These are phyloP conservation scores for Salvelinus sp. DNA, from an alignment of 2,113 vertebrate species.

Conservation along the genomic window DNA sequence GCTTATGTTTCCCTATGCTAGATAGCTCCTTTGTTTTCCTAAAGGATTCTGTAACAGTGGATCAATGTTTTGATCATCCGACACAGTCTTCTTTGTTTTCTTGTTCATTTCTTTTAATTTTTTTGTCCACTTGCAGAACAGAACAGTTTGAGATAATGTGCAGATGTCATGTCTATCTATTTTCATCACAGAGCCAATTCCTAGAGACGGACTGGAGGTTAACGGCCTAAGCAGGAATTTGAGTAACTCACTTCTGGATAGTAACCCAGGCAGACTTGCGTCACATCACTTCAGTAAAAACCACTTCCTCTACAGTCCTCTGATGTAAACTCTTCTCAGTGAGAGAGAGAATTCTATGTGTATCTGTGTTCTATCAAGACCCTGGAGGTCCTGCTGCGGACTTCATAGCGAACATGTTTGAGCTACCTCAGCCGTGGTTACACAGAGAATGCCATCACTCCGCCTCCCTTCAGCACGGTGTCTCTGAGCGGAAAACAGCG, in stretches of 20 bases:
- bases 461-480: constrained; percentile 14
- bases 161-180: neutral
- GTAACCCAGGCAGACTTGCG: neutral
- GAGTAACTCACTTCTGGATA: neutral
- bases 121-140: neutral
- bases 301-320: neutral
- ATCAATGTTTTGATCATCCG: no score
- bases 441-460: constrained; percentile 14
- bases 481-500: constrained; percentile 22
- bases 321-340: neutral
- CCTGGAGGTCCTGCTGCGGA: constrained; percentile 5
- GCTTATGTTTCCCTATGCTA: neutral
- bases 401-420: constrained; percentile 30
- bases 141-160: neutral
- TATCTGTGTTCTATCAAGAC: constrained; percentile 28
- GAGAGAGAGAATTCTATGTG: neutral
- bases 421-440: constrained; percentile 11
- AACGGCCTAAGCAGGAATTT: neutral
- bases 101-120: neutral
- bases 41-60: neutral
- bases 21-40: neutral
- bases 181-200: neutral
- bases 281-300: neutral
- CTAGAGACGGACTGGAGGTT: neutral
- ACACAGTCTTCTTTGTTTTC: neutral